A percentile compares a stretch with the other conserved stretches of the same genome.
These are phyloP conservation scores for Dolomedes plantarius DNA, from an alignment of 2,888 invertebrate genomes.

Conservation along the genomic window DNA sequence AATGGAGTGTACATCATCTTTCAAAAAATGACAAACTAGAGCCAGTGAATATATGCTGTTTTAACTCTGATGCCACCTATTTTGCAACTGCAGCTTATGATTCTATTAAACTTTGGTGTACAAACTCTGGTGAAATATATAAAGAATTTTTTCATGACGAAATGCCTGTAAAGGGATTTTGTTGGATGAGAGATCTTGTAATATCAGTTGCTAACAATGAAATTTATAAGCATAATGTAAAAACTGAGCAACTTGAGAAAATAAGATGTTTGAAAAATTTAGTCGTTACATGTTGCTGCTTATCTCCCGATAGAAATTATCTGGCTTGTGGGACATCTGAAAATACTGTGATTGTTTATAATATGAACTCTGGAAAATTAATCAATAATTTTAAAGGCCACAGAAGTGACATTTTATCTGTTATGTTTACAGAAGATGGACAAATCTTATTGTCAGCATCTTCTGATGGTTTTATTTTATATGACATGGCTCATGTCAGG, in stretches of 20 bases:
- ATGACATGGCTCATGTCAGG: conserved; percentile 75
- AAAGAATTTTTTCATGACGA: not conserved
- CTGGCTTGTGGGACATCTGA: conserved; percentile 70
- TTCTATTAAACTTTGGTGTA: conserved; percentile 34
- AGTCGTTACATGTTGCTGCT: conserved; percentile 34
- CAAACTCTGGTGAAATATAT: not conserved
- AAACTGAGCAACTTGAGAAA: not conserved
- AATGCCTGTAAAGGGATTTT: conserved; percentile 18
- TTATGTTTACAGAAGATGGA: conserved; percentile 75
- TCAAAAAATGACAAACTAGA: not conserved
- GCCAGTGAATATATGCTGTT: conserved; percentile 29
- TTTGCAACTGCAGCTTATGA: conserved; percentile 30
- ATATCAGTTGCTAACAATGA: conserved; percentile 37
- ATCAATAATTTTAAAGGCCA: conserved; percentile 66
- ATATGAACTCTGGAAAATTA: conserved; percentile 25
- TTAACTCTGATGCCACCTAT: conserved; percentile 17
- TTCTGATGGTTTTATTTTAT: conserved; percentile 80
- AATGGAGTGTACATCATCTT: not conserved
- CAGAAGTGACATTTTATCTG: conserved; percentile 25
- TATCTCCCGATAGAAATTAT: conserved; percentile 37
- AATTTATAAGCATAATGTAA: conserved; percentile 43
- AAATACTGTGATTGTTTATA: conserved; percentile 62
- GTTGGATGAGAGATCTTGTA: conserved; percentile 36
- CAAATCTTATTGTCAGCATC: conserved; percentile 81
- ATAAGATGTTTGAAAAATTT: not conserved